Evolutionary conservation across 1,140 invertebrate genomes (phyloP).

Genomic region (Radopholus similis): DNA sequence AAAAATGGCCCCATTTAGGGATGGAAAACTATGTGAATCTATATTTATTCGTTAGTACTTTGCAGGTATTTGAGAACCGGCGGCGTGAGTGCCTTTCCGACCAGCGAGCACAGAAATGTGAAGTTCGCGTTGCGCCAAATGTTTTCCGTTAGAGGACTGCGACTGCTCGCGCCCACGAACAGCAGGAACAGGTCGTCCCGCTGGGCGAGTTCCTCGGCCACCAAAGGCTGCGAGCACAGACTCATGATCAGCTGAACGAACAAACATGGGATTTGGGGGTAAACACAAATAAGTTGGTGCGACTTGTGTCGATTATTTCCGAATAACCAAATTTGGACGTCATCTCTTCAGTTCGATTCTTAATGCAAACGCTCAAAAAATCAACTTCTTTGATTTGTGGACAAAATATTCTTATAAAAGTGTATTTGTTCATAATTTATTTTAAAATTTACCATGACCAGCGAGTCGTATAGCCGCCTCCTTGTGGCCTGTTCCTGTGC

Average conservation of each 20-base stretch:
- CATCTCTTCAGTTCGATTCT: background rate
- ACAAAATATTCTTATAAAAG: no score
- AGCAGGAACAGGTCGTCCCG: slow-evolving; percentile 92
- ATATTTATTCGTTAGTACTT: slow-evolving; percentile 68
- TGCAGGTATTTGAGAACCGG: slow-evolving; percentile 93
- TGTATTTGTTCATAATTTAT: no score
- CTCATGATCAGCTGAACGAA: slow-evolving; percentile 76
- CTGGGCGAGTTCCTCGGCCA: slow-evolving; percentile 88
- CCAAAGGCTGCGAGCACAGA: slow-evolving; percentile 79
- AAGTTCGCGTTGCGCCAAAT: slow-evolving; percentile 94
- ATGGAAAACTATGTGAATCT: background rate
- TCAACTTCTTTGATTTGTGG: background rate
- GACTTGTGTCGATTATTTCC: background rate
- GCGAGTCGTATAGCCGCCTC: slow-evolving; percentile 36
- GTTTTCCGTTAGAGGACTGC: slow-evolving; percentile 70
- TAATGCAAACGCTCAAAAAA: background rate
- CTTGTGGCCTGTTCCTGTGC: slow-evolving; percentile 25
- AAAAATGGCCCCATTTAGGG: no score
- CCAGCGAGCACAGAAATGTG: slow-evolving; percentile 90
- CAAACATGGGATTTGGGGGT: background rate
- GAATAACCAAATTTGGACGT: background rate
- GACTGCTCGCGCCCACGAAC: slow-evolving; percentile 89
- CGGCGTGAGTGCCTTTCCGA: slow-evolving; percentile 83
- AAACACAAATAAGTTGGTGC: background rate
- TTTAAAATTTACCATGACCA: slow-evolving; percentile 42